Conservation (phyloP, 2,113 vertebrate genomes). For the Tyto alba region DNA sequence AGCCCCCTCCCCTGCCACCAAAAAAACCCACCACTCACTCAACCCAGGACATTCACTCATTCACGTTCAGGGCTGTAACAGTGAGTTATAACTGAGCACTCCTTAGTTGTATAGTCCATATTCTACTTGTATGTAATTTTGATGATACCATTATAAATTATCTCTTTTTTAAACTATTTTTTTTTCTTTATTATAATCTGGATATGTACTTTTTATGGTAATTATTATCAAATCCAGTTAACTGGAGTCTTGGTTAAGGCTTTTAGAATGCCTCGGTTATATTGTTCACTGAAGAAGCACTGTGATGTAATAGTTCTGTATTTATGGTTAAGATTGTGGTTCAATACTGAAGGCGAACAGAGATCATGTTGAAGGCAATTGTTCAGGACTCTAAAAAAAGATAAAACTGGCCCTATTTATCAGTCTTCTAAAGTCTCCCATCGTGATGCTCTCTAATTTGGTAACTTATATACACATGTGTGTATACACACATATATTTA, state of each 20-base stretch:
- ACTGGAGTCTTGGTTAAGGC: neutral
- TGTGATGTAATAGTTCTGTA: neutral
- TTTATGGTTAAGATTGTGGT: neutral
- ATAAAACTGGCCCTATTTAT: neutral
- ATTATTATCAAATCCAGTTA: neutral
- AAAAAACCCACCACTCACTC: too few relatives aligned
- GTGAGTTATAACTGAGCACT: neutral
- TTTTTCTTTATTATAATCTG: neutral
- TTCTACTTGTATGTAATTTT: neutral
- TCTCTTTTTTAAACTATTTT: neutral
- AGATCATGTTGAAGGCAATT: neutral
- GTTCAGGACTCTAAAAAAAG: neutral
- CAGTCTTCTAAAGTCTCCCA: neutral
- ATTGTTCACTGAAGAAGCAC: neutral
- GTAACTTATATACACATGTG: fast-evolving
- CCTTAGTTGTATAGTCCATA: neutral
- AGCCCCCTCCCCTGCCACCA: too few relatives aligned
- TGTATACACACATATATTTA: neutral
- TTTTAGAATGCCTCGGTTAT: neutral
- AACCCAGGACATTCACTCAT: too few relatives aligned
- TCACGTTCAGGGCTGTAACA: neutral
- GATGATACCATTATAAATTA: neutral
- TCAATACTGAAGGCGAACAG: neutral
- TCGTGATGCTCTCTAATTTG: neutral
- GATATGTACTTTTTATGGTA: neutral